Percentiles rank a stretch among this genome's conserved stretches.
phyloP scores from a whole-genome alignment of 2,113 vertebrate species.

The Eulemur rufifrons region DNA sequence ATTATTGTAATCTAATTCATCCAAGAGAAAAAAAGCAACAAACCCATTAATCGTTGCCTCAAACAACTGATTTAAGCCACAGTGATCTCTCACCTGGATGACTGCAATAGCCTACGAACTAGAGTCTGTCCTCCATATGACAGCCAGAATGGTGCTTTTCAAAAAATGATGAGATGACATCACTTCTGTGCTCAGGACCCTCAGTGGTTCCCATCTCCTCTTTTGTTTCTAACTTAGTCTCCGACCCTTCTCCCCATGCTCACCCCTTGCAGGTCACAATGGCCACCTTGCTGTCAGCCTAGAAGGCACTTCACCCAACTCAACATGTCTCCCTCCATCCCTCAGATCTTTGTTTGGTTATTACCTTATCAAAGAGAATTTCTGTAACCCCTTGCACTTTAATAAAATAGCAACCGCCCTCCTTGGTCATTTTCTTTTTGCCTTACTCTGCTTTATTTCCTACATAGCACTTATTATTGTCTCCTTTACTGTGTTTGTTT shows the following conservation, averaged over 20 bases:
- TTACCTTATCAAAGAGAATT: not conserved
- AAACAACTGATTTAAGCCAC: not conserved
- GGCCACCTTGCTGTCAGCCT: not conserved
- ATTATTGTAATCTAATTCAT: slow-evolving; percentile 39
- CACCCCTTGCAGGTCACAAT: not conserved
- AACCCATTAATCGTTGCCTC: not conserved
- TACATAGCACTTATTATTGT: not conserved
- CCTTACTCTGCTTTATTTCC: not conserved
- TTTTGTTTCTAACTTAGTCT: not conserved
- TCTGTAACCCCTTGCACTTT: not conserved
- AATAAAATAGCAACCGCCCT: not conserved
- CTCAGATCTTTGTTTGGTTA: not conserved
- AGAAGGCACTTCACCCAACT: not conserved
- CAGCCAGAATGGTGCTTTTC: not conserved
- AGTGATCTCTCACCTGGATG: not conserved
- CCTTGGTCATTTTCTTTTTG: not conserved
- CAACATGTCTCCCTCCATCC: not conserved
- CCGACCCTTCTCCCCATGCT: not conserved
- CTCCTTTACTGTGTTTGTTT: not conserved
- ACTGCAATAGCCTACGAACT: not conserved
- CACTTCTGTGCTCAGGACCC: not conserved
- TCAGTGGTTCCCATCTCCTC: not conserved
- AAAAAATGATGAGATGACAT: not conserved
- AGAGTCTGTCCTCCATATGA: not conserved
- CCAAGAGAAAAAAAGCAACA: not conserved